These are phyloP conservation scores for Drosophila biarmipes DNA, from an alignment of 1,140 invertebrate species.

Conservation along the genomic window DNA sequence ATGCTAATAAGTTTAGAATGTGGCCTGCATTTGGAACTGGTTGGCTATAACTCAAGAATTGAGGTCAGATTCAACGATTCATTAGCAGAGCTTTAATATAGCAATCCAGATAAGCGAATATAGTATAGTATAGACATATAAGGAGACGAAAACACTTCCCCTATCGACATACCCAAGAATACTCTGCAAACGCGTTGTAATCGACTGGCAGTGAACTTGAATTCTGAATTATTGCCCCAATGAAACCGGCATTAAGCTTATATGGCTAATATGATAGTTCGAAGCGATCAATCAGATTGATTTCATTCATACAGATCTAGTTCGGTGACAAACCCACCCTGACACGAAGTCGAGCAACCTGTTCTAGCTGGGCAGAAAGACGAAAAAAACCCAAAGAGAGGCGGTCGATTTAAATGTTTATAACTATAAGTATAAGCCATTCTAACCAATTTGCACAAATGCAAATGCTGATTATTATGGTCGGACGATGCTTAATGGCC, in stretches of 20 bases:
- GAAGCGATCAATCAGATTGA: slow-evolving; percentile 25
- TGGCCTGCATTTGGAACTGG: slow-evolving; percentile 36
- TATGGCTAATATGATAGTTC: slow-evolving; percentile 37
- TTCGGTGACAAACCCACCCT: slow-evolving; percentile 33
- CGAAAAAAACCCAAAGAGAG: slow-evolving; percentile 14
- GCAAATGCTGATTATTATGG: slow-evolving; percentile 65
- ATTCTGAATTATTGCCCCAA: slow-evolving; percentile 23
- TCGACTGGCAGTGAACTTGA: slow-evolving; percentile 15
- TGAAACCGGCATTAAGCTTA: slow-evolving; percentile 34
- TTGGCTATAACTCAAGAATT: slow-evolving; percentile 34
- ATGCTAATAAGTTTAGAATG: slow-evolving; percentile 27
- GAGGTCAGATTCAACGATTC: slow-evolving; percentile 36
- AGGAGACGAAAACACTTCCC: slow-evolving; percentile 13
- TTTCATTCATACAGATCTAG: slow-evolving; percentile 45
- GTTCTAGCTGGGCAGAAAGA: neutral
- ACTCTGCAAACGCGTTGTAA: slow-evolving; percentile 33
- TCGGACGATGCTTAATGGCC: slow-evolving; percentile 42
- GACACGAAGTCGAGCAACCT: slow-evolving; percentile 3
- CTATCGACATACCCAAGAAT: slow-evolving; percentile 18
- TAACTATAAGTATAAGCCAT: slow-evolving; percentile 70
- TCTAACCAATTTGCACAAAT: slow-evolving; percentile 77
- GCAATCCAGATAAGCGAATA: slow-evolving; percentile 11
- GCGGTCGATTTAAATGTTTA: slow-evolving; percentile 75
- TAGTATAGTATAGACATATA: neutral
- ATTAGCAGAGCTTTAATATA: slow-evolving; percentile 10